These are phyloP conservation scores for Homarus americanus DNA, from an alignment of 1,140 invertebrate genomes.

Conservation along the genomic window DNA sequence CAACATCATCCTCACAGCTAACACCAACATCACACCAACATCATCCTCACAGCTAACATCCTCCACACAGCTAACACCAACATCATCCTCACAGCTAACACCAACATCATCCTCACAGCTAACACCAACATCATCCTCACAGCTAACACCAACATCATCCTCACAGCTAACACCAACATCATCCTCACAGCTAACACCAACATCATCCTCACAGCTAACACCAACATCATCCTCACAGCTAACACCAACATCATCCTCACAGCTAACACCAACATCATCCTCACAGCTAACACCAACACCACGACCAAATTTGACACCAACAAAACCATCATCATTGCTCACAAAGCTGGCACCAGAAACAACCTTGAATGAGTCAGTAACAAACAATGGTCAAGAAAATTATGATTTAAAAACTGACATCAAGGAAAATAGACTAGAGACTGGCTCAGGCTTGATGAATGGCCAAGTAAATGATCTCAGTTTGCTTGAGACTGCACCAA, in stretches of 20 bases:
- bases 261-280: neutral
- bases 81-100: neutral
- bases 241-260: neutral
- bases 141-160: neutral
- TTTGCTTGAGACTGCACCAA: too few relatives aligned
- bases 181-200: neutral
- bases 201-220: neutral
- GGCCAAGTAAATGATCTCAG: too few relatives aligned
- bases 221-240: neutral
- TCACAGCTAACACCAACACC: neutral
- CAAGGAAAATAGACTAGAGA: neutral
- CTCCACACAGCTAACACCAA: neutral
- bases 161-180: neutral
- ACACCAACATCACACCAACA: too few relatives aligned
- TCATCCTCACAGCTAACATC: too few relatives aligned
- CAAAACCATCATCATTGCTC: neutral
- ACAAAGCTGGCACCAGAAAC: neutral
- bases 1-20: too few relatives aligned
- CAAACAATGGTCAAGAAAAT: neutral
- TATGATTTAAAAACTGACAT: neutral
- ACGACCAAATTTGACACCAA: neutral
- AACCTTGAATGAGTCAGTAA: neutral
- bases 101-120: neutral
- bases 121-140: neutral
- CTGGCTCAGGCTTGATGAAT: neutral